Percentiles rank a stretch among this genome's conserved stretches.
Conservation (phyloP, 2,888 invertebrate genomes). For the Belgica antarctica region DNA sequence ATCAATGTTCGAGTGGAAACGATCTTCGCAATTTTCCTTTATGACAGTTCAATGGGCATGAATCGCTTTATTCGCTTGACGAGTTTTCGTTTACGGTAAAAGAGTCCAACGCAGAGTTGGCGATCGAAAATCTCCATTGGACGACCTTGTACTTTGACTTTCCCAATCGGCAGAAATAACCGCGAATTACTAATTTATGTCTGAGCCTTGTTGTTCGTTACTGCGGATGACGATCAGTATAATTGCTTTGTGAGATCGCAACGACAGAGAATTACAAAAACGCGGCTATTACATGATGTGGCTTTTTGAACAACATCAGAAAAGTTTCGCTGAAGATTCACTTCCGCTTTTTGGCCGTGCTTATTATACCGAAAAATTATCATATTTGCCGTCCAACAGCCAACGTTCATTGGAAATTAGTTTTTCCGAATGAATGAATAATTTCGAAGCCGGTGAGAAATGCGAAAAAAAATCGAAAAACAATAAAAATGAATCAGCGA, state of each 20-base stretch:
- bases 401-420: neutral
- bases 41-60: neutral
- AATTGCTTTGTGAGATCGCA: slow-evolving; percentile 8
- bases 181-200: too few species aligned
- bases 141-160: too few species aligned
- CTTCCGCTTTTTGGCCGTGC: slow-evolving; percentile 9
- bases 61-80: neutral
- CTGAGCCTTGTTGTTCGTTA: too few species aligned
- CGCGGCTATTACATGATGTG: neutral
- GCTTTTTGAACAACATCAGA: neutral
- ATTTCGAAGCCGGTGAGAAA: neutral
- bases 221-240: too few species aligned
- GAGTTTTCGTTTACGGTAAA: neutral
- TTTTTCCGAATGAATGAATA: neutral
- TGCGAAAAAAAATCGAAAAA: neutral
- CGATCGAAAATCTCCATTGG: too few species aligned
- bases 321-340: neutral
- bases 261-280: too few species aligned
- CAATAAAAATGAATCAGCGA: slow-evolving; percentile 17
- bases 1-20: too few species aligned
- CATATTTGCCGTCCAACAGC: neutral
- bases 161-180: too few species aligned
- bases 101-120: neutral
- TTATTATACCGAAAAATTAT: neutral
- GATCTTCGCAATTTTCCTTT: neutral